Base-by-base conservation (phyloP, 2,888 invertebrate species). In the Caradrina kadenii region DNA sequence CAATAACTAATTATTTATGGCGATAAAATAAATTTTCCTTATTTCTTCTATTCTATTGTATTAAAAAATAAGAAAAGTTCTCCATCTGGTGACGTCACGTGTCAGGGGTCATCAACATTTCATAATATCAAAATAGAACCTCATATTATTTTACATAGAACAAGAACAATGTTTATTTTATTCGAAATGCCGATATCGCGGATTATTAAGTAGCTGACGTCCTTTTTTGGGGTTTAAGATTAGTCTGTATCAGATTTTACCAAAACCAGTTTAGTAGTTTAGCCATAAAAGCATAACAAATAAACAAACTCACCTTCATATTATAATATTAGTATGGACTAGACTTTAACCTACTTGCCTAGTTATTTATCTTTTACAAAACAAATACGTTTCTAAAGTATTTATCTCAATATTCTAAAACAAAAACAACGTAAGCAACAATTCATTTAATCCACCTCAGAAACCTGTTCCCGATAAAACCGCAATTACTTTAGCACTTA, bases 401-500 rank as follows among this genome's bases (percentile, higher is more conserved):
- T 22, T 17, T 19, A n/a, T 17, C n/a, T 42, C 6, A 45, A 45
- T 21, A 50, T 52, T 54, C 5, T 31, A 0, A 45, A 60, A 21
- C 19, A 45, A 1, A n/a, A 26, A 35, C 1, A 0, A 22, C 1
- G 15, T 21, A 26, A 49, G 1, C 3, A 22, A 19, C 0, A 39
- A 61, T 55, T 55, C 42, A 71, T 66, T 35, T 52, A 26, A 15
- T 19, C 8, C 4, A 15, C 31, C 31, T 42, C 48, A 31, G 21
- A 48, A 59, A 45, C 31, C 21, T n/a, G 19, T 13, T 48, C 60
- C 3, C 17, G 22, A 35, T 63, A 19, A 76, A 66, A 48, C 54
- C 53, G 17, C 65, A 63, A 66, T 77, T 52, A 67, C 61, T 59
- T 63, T 21, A 42, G 15, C 60, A 76, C 70, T 80, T 76, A 63